A percentile compares a stretch with the other conserved stretches of the same genome.
phyloP scores from a whole-genome alignment of 2,888 invertebrate genomes.

The Apodemia duryi region DNA sequence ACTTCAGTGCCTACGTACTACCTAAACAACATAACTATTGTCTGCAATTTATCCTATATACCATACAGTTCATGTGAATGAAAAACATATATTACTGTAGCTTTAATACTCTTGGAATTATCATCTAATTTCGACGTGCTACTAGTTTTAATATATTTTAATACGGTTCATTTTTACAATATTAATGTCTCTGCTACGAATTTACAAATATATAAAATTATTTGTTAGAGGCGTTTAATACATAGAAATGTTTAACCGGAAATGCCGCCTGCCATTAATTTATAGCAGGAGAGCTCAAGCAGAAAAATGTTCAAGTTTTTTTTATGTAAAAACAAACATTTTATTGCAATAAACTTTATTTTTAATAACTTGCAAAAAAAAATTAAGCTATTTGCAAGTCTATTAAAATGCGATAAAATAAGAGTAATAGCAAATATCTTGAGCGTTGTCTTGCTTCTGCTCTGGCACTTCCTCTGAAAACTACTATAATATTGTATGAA shows the following conservation, averaged over 20 bases:
- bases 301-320: background rate
- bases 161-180: conserved; percentile 22
- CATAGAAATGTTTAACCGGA: background rate
- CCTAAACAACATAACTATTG: conserved; percentile 76
- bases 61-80: conserved; percentile 57
- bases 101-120: conserved; percentile 22
- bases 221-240: conserved; percentile 21
- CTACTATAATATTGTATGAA: background rate
- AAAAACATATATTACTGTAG: conserved; percentile 49
- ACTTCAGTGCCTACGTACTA: conserved; percentile 76
- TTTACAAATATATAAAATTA: conserved; percentile 54
- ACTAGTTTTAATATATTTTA: conserved; percentile 26
- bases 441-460: background rate
- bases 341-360: background rate
- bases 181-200: conserved; percentile 36
- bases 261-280: background rate
- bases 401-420: background rate
- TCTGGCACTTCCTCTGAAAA: background rate
- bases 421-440: background rate
- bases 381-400: background rate
- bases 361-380: background rate
- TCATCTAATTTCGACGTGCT: conserved; percentile 19
- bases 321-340: background rate
- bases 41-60: conserved; percentile 68
- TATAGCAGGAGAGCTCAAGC: background rate